A percentile compares a stretch with the other conserved stretches of the same genome.
Conservation (phyloP, 2,888 invertebrate genomes). For the Gonocerus acuteangulatus region DNA sequence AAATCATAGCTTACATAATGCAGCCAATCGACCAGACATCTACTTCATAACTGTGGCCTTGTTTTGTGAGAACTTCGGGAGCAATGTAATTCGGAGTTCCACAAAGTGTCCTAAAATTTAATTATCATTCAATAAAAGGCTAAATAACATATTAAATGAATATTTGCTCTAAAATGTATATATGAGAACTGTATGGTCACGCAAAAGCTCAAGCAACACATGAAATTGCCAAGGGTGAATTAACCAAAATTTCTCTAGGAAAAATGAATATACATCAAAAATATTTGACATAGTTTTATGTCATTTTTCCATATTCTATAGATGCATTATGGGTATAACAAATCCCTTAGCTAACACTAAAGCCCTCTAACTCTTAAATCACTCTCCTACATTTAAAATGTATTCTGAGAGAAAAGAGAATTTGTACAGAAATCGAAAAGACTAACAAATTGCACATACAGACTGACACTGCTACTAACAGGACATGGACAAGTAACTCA, state of each 20-base stretch:
- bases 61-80: conserved; percentile 92
- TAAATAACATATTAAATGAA: neutral
- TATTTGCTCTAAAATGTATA: neutral
- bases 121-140: neutral
- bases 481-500: no score
- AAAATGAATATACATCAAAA: neutral
- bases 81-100: conserved; percentile 99
- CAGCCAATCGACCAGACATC: conserved; percentile 99
- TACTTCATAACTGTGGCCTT: conserved; percentile 97
- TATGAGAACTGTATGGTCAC: neutral
- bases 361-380: no score
- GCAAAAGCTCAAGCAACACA: conserved; percentile 3
- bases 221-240: neutral
- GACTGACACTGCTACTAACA: no score
- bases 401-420: no score
- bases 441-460: no score
- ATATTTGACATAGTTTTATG: neutral
- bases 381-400: no score
- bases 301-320: neutral
- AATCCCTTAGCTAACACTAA: no score
- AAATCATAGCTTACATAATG: conserved; percentile 60
- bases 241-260: neutral
- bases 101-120: conserved; percentile 72
- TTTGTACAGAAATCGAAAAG: no score
- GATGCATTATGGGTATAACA: no score